Base-by-base conservation (phyloP, 2,888 invertebrate species). In the Drosophila picticornis region DNA sequence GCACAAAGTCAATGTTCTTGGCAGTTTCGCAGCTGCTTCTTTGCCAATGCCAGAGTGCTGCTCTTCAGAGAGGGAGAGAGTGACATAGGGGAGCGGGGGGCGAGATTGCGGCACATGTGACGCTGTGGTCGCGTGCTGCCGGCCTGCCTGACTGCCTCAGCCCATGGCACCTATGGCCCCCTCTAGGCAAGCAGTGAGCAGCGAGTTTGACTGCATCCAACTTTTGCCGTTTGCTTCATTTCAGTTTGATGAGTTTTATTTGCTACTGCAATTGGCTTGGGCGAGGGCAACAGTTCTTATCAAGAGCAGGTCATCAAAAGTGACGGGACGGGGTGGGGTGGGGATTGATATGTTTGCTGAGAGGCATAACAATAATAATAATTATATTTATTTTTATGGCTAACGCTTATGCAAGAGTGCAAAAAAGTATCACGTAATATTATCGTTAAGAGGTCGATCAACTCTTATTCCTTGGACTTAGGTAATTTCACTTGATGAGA, bases 1-100 rank as follows among this genome's bases (percentile, higher is more conserved):
- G 81, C 88, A 83, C 88, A 90, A 88, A 86, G 86, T 90, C 86
- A 86, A 86, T 73, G 88, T 88, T 85, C 86, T 85, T 88, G 86
- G 74, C 86, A 74, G 88, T 85, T 88, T 86, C 79, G 90, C 86
- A 86, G 90, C 90, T 88, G 86, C 90, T 75, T 73, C 90, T 75
- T 73, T 65, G 67, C 57, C 69, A 69, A 63, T 71, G 68, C 77
- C 65, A 53, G 43, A 46, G 62, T 59, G 43, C 58, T 70, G 67
- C 48, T 27, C 38, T 36, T 10, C 31, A 31, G 1, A 34, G n/a
- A 22, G 56, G 22, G 11, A 56, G 46, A 10, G 46, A 58, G 27
- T 46, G 29, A 19, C 16, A 16, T 4, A 32, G 27, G 32, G 56
- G 48, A 63, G 27, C 4, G 13, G 40, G 11, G 16, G 16, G 16